Base-by-base conservation (phyloP, 2,797 vertebrate species). In the Loriculus beryllinus region DNA sequence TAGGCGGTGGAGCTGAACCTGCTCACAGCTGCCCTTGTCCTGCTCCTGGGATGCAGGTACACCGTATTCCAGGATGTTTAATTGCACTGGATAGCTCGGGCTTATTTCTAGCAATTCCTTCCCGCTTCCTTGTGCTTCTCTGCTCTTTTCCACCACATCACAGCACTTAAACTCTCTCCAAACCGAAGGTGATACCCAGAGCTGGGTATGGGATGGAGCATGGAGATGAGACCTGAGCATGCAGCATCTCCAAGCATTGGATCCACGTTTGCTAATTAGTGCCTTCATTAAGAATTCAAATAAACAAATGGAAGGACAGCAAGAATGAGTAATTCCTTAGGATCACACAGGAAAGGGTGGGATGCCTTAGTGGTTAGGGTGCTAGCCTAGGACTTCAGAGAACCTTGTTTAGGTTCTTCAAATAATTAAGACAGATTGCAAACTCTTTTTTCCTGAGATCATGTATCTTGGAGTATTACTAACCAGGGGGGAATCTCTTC, bases 281-380 rank as follows among this genome's bases (percentile, higher is more conserved):
- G 88, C 56, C 67, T 92, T 51, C 87, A 93, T 76, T 88, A 83
- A 86, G 82, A 74, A 90, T 76, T 83, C 87, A 95, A 95, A 94
- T 84, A 96, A 91, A 92, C 86, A 92, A 68, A 74, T 74, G 81
- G 84, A 88, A 91, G 82, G 82, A 92, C 82, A 90, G 82, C 67
- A 76, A 88, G 89, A 72, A 33, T 94, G 95, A 93, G 85, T 92
- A 93, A 91, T 39, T 92, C 79, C 43, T 59, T 37, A 47, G 87
- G 92, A 91, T 96, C 82, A 90, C 91, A 84, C 91, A 94, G 95
- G 95, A 91, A 93, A 88, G 93, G 89, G 85, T 76, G 91, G 85
- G 91, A 93, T 83, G 82, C 49, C 39, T 94, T 82, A 22, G 76
- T 81, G 82, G 88, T 90, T 89, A 86, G 22, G 65, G 43, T 57